Evolutionary conservation across 2,888 invertebrate species (phyloP), one percentile per base, ranked within the genome.

Genomic region (Lasioglossum marginatum): DNA sequence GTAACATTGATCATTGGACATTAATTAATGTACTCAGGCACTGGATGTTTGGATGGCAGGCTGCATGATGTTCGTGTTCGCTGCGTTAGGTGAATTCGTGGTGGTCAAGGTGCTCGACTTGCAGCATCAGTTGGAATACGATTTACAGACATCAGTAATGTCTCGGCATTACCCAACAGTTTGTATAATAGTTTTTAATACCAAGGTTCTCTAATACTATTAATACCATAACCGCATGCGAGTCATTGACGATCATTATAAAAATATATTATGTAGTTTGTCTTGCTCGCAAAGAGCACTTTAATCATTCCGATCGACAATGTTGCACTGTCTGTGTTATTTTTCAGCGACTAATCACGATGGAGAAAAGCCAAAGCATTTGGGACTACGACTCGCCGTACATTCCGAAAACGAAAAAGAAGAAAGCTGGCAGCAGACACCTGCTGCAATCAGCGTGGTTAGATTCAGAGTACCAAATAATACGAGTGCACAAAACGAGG

Each of bases 1-100:
- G 52, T 63, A 16, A 63, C 5, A 63, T 63, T 8, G 16, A 31
- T 31, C 31, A 31, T 6, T 63, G 16, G 19, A 63, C 8, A 8
- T 63, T 19, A 16, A 63, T 63, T 12, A 57, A 34, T 63, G 31
- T 63, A 16, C 94, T 72, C 93, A 98, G 98, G 98, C 98, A 2
- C 95, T 98, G 66, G 98, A 98, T 94, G 96, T 98, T 16, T 98
- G 98, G 98, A 98, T 98, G 98, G 98, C 98, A 6, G 97, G 97
- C 8, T 98, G 98, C 92, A 98, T 98, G 97, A 96, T 98, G 92
- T 98, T 98, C 85, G 98, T 98, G 5, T 98, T 98, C 93, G 97
- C 97, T 0, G 97, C 98, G 0, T 95, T 98, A 34, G 97, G 97
- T 31, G 98, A 98, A 95, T 98, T 98, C 92, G 97, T 98, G 0